Evolutionary conservation across 1,140 invertebrate species (phyloP), one percentile per base, ranked within the genome.

Genomic region (Nylanderia fulva): DNA sequence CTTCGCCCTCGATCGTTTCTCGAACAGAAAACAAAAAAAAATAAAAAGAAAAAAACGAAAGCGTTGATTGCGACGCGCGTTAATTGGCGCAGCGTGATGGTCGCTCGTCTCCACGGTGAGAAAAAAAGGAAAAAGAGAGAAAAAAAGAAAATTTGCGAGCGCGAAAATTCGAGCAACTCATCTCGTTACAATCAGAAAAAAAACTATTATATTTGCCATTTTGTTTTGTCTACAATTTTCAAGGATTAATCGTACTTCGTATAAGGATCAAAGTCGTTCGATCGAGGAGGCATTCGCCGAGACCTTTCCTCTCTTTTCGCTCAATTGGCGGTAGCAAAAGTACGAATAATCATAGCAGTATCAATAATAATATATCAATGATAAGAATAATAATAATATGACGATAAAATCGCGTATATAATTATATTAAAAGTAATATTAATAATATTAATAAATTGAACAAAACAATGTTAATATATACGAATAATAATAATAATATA

Each of bases 301-400:
- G 54, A 58, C 77, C 52, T 36, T 58, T 80, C 52, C 60, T 13
- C 29, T n/a, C 24, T 71, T 58, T n/a, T n/a, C 27, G 45, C 45
- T n/a, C 63, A 66, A 66, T 39, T 68, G 29, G 13, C 56, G 33
- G 4, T 42, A 77, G 74, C 74, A 45, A 8, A 77, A 66, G 8
- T 79, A 79, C n/a, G 21, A 91, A 80, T 86, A 86, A 74, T 92
- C 90, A 93, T 93, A 92, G 6, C 91, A 92, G 88, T 91, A 91
- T 13, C 64, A 93, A 92, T 93, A 93, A 83, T 89, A 91, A 84
- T 87, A 91, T 85, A 85, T 84, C 87, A 71, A 71, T 85, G 84
- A 71, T 84, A 85, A 71, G 64, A 64, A 68, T 85, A 69, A 64
- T 56, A 80, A 82, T 82, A 76, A 61, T 91, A 9, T 42, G 15